phyloP scores from a whole-genome alignment of 2,888 invertebrate species.

The Ophion ventricosus region DNA sequence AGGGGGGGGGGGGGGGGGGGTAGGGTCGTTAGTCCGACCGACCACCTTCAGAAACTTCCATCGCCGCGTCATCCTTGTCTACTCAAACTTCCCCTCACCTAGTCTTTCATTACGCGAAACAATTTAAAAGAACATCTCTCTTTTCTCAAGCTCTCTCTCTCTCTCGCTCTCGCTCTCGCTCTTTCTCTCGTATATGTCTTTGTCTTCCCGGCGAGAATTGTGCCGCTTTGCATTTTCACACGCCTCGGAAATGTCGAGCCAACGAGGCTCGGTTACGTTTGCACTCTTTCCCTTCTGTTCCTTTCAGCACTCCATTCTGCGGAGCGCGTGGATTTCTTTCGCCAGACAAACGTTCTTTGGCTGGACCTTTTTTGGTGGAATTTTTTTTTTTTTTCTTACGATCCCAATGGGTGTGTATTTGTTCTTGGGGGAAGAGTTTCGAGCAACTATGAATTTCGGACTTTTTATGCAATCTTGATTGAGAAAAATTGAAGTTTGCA shows the following conservation, averaged over 20 bases:
- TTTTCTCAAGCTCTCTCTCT: slow-evolving; percentile 6
- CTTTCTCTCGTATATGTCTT: slow-evolving; percentile 2
- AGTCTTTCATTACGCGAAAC: slow-evolving; percentile 1
- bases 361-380: not conserved
- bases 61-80: slow-evolving; percentile 46
- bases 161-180: not conserved
- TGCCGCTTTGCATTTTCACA: slow-evolving; percentile 48
- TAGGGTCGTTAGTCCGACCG: slow-evolving; percentile 66
- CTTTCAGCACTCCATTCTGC: not conserved
- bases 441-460: too few relatives aligned
- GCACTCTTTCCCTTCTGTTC: not conserved
- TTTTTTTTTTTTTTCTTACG: too few relatives aligned
- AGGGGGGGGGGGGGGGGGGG: not conserved
- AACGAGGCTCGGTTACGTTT: slow-evolving; percentile 18
- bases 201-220: slow-evolving; percentile 34
- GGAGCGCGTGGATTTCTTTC: slow-evolving; percentile 10
- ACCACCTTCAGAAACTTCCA: slow-evolving; percentile 64
- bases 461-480: too few relatives aligned
- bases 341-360: not conserved
- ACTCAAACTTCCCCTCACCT: slow-evolving; percentile 25
- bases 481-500: too few relatives aligned
- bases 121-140: slow-evolving; percentile 12
- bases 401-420: too few relatives aligned
- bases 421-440: too few relatives aligned
- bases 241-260: slow-evolving; percentile 31